Conservation (phyloP, 2,888 invertebrate species). For the Mechanitis messenoides region DNA sequence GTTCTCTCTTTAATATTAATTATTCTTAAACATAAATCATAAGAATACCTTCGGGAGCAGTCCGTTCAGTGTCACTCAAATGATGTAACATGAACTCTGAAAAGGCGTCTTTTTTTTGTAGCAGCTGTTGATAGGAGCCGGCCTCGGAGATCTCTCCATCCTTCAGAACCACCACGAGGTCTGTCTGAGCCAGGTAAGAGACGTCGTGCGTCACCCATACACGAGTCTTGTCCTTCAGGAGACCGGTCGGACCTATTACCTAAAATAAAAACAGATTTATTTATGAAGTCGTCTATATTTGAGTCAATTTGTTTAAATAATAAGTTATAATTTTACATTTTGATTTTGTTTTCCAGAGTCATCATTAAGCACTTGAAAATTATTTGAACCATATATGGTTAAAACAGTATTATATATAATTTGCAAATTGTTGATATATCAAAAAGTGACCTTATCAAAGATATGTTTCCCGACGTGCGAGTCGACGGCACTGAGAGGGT, state of each 20-base stretch:
- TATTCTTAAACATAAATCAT: constrained; percentile 61
- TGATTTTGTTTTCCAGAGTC: no score
- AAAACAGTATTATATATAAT: no score
- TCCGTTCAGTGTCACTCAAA: constrained; percentile 80
- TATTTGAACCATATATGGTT: no score
- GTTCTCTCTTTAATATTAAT: no score
- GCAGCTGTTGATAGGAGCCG: constrained; percentile 92
- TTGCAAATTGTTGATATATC: no score
- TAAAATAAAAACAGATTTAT: constrained; percentile 27
- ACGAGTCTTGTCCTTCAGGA: constrained; percentile 87
- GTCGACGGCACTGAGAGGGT: constrained; percentile 97
- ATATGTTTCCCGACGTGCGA: constrained; percentile 98
- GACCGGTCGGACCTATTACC: constrained; percentile 85
- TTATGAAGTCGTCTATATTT: no score
- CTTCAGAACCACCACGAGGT: constrained; percentile 92
- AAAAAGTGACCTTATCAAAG: constrained; percentile 86
- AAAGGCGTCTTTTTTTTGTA: constrained; percentile 91
- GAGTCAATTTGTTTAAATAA: no score
- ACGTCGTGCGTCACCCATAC: constrained; percentile 97
- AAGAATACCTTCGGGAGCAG: constrained; percentile 77
- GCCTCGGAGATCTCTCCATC: constrained; percentile 91
- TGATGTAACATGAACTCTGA: constrained; percentile 90
- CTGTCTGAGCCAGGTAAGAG: constrained; percentile 92
- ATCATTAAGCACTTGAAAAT: no score
- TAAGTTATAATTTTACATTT: no score